Conservation (phyloP, 2,113 vertebrate genomes). For the Phrynocephalus versicolor region DNA sequence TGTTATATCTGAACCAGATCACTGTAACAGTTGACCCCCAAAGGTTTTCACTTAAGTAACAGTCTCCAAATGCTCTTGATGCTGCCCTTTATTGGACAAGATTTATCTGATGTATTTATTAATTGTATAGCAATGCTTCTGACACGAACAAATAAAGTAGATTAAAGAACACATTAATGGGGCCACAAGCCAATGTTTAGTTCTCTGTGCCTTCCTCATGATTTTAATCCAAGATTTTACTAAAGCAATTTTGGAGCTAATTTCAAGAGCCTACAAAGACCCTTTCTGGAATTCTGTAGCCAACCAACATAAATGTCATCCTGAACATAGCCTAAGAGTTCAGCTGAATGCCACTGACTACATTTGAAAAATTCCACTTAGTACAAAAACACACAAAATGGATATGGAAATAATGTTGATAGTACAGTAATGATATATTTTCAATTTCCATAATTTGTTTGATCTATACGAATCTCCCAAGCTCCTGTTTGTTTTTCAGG, state of each 20-base stretch:
- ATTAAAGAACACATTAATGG: too few relatives aligned
- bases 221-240: neutral
- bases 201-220: neutral
- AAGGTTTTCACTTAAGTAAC: too few relatives aligned
- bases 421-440: neutral
- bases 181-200: neutral
- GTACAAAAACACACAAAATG: neutral
- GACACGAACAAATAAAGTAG: too few relatives aligned
- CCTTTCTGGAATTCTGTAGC: neutral
- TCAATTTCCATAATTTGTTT: neutral
- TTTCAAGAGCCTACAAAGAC: neutral
- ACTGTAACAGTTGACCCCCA: too few relatives aligned
- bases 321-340: neutral
- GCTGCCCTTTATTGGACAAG: too few relatives aligned
- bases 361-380: neutral
- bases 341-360: neutral
- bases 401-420: neutral
- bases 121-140: too few relatives aligned
- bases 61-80: too few relatives aligned
- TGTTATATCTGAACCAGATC: too few relatives aligned
- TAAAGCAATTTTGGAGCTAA: neutral
- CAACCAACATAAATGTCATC: neutral
- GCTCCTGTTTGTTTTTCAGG: neutral
- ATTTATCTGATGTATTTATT: too few relatives aligned
- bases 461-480: neutral